Evolutionary conservation across 2,888 invertebrate species (phyloP), one percentile per base, ranked within the genome.

Genomic region (Dromius quadrimaculatus): DNA sequence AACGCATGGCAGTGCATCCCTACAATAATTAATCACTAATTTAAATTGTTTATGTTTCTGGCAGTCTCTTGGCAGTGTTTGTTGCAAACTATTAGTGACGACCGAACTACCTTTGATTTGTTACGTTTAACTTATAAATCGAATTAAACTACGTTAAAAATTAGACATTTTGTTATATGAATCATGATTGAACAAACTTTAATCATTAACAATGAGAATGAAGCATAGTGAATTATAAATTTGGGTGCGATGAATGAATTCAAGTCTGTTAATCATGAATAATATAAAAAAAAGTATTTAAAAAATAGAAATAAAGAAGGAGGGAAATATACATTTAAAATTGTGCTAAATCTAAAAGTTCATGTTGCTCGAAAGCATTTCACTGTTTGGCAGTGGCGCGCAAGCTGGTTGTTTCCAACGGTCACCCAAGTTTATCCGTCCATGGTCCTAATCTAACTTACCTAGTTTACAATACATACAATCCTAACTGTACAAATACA

Each of bases 391-490:
- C 70, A 70, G 70, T 70, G 70, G 32, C 47, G 57, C 62, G 36
- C 47, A 61, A 61, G 70, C 70, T 70, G 70, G 70, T 62, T 70
- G 70, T 70, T 59, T 62, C 62, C 61, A 70, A 70, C 70, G 70
- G 70, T 70, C 62, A 70, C 62, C 62, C 70, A 66, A 57, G 38
- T 62, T 70, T 62, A 41, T 70, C 70, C 71, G 71, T 73, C 59
- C 72, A 76, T 74, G 75, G 75, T 75, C 75, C 73, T 76, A 78
- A 77, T 75, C 73, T 76, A 75, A 75, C 76, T 75, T 75, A 74
- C 71, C 71, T 71, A 54, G 59, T 59, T 76, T 78, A 79, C 79
- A 79, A 79, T 80, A 81, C 79, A 80, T 77, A 79, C 78, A 79
- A 75, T 78, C 79, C 78, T 64, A 64, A 59, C 78, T 79, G 76